Evolutionary conservation across 2,113 vertebrate genomes (phyloP).

Genomic region (Barbus barbus): DNA sequence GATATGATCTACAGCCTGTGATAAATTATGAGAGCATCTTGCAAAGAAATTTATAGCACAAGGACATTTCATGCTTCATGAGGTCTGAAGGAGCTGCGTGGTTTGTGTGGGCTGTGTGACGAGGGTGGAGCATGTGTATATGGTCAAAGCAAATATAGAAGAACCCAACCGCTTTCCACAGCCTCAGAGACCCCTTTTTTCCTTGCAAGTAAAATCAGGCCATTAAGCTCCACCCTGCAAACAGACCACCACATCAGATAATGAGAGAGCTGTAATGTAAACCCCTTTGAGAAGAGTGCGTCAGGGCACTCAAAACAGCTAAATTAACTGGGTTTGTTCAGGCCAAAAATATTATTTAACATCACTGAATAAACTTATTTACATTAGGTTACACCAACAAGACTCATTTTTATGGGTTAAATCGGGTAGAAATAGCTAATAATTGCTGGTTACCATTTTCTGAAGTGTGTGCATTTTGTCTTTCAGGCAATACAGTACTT

Average conservation of each 20-base stretch:
- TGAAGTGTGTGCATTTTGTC: neutral
- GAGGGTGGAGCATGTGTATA: slow-evolving; percentile 72
- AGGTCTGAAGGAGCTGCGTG: neutral
- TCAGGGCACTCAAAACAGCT: neutral
- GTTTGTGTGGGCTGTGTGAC: slow-evolving; percentile 67
- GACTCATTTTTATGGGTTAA: neutral
- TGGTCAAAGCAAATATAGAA: slow-evolving; percentile 71
- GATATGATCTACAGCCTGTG: neutral
- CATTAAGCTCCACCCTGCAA: slow-evolving; percentile 68
- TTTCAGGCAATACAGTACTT: neutral
- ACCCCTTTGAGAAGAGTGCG: neutral
- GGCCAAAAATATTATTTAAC: neutral
- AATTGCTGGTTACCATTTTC: neutral
- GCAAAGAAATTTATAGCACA: neutral
- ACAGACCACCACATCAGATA: slow-evolving; percentile 64
- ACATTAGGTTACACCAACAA: neutral
- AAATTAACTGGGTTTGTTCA: neutral
- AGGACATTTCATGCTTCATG: neutral
- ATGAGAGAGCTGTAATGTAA: slow-evolving; percentile 51
- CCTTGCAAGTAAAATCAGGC: slow-evolving; percentile 59
- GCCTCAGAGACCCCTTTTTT: slow-evolving; percentile 65
- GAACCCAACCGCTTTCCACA: slow-evolving; percentile 70
- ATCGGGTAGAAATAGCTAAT: neutral
- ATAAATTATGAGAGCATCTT: neutral
- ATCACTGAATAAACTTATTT: neutral